Base-by-base conservation (phyloP, 2,797 vertebrate genomes). In the Eptatretus atami region DNA sequence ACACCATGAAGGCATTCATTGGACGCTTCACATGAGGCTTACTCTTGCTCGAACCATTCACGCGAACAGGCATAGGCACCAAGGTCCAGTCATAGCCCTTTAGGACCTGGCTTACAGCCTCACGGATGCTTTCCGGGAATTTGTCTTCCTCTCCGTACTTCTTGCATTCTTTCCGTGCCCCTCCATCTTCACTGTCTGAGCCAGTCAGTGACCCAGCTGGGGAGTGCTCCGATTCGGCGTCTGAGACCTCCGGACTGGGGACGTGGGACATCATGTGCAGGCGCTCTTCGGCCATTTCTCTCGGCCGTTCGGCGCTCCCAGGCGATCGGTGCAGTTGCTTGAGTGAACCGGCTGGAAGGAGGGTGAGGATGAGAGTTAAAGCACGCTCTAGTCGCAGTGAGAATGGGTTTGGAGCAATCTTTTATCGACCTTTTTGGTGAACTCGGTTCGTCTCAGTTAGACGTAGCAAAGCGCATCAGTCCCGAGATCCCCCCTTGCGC, bases 81-180 rank as follows among this genome's bases (percentile, higher is more conserved):
- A 95, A 78, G 1, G 86, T 93, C 87, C 88, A 95, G 79, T 94
- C 88, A 74, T 95, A 95, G 64, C 88, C 88, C 73, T 93, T 94
- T 61, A 95, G 74, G 72, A 95, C 88, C 75, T 94, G 87, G 71
- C 84, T 88, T 71, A 95, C 88, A 1, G 88, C 86, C 53, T 94
- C 88, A 52, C 86, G 77, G 74, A 95, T 95, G 66, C 86, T 93
- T 66, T 86, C 82, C 1, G 88, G 88, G 70, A 95, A 93, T 69
- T 94, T 94, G 66, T 86, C 83, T 64, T 85, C 82, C 52, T 87
- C 87, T 67, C 67, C 78, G 64, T 88, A 84, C 70, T 88, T 88
- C 77, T 90, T 90, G 79, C 84, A 69, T 44, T 44, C 31, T 44
- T 44, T 44, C 31, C 31, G 31, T 75, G 88, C 78, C 12, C 67